Percentiles rank a stretch among this genome's conserved stretches.
Conservation (phyloP, 2,888 invertebrate genomes). For the Teinopalpus imperialis region DNA sequence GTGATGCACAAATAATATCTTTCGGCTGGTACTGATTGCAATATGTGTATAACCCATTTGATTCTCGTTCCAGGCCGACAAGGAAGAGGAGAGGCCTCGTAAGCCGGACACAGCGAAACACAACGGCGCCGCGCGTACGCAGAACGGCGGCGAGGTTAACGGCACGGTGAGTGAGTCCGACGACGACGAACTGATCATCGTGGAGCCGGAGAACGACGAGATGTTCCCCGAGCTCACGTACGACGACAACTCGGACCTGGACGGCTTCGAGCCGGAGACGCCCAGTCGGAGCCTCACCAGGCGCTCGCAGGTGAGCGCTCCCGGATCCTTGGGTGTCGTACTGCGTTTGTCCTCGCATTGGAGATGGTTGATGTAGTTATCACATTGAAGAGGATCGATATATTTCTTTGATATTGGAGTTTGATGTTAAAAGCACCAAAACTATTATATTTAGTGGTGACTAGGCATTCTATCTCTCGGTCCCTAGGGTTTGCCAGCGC, state of each 20-base stretch:
- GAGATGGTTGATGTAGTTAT: too few species aligned
- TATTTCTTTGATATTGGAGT: too few species aligned
- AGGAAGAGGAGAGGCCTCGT: constrained; percentile 39
- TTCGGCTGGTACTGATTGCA: too few species aligned
- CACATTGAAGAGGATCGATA: too few species aligned
- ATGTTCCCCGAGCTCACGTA: constrained; percentile 75
- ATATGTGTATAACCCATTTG: not conserved
- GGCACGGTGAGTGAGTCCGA: constrained; percentile 52
- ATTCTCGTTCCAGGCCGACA: constrained; percentile 46
- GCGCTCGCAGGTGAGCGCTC: constrained; percentile 64
- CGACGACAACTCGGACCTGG: constrained; percentile 65
- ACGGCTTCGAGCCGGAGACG: constrained; percentile 53
- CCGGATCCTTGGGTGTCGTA: too few species aligned
- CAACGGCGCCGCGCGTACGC: constrained; percentile 52
- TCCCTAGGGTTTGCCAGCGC: too few species aligned
- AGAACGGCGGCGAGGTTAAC: constrained; percentile 56
- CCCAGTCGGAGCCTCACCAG: constrained; percentile 64
- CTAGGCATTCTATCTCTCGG: too few species aligned
- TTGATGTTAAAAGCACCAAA: too few species aligned
- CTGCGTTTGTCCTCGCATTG: too few species aligned
- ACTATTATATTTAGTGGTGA: too few species aligned
- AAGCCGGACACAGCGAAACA: constrained; percentile 44
- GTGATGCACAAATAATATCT: too few species aligned
- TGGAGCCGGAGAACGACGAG: constrained; percentile 54
- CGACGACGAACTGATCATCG: constrained; percentile 42